Evolutionary conservation across 2,888 invertebrate species (phyloP).

Genomic region (Leucozona laternaria): DNA sequence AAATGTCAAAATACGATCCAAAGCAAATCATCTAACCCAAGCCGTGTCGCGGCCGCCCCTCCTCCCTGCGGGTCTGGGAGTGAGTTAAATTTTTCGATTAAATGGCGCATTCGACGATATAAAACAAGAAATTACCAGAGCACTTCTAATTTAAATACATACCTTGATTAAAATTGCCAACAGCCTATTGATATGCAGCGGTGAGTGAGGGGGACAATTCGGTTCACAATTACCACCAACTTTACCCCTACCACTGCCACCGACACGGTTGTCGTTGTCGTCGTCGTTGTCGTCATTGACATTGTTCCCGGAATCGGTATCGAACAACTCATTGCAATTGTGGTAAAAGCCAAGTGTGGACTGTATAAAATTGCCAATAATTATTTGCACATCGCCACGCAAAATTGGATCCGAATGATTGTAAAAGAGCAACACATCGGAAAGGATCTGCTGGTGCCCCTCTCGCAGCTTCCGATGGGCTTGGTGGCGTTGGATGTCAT

Average conservation of each 20-base stretch:
- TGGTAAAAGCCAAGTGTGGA: constrained; percentile 76
- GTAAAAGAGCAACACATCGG: constrained; percentile 82
- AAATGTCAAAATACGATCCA: constrained; percentile 15
- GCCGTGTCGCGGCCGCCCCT: neutral
- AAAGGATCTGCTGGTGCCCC: constrained; percentile 76
- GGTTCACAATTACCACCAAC: constrained; percentile 52
- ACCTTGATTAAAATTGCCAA: constrained; percentile 82
- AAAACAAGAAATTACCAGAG: constrained; percentile 7
- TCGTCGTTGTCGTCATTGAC: constrained; percentile 16
- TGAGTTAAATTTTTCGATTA: constrained; percentile 42
- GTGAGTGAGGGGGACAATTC: constrained; percentile 69
- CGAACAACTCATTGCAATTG: constrained; percentile 71
- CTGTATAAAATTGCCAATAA: constrained; percentile 82
- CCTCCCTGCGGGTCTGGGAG: neutral
- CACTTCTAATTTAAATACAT: constrained; percentile 41
- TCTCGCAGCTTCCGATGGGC: constrained; percentile 1
- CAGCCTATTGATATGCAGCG: constrained; percentile 79
- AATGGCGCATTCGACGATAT: constrained; percentile 17
- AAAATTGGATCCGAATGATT: constrained; percentile 83
- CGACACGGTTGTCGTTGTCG: constrained; percentile 15
- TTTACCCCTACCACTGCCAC: neutral
- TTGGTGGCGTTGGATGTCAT: constrained; percentile 28
- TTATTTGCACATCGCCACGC: constrained; percentile 82
- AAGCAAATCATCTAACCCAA: constrained; percentile 22
- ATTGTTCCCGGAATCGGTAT: constrained; percentile 7